Conservation (phyloP, 2,113 vertebrate genomes). For the Gallinago jamesoni region DNA sequence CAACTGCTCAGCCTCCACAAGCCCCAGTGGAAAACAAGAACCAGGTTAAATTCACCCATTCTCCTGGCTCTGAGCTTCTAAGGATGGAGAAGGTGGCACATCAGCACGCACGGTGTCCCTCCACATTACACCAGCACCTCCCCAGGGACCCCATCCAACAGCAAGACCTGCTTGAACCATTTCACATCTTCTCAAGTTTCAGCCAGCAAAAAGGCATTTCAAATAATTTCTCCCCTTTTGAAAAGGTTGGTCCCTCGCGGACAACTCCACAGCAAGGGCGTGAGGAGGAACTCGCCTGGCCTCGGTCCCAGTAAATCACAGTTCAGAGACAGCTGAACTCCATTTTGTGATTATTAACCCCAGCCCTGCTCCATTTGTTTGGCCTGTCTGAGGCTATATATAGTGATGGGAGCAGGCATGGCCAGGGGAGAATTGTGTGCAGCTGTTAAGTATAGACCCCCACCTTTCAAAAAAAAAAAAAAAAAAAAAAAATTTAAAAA, state of each 20-base stretch:
- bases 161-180: background rate
- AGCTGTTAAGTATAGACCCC: background rate
- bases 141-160: background rate
- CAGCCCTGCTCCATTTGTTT: constrained; percentile 22
- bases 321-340: constrained; percentile 47
- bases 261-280: background rate
- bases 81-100: background rate
- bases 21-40: rapidly evolving
- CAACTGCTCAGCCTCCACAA: background rate
- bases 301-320: constrained; percentile 42
- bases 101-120: rapidly evolving
- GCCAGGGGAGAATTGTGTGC: background rate
- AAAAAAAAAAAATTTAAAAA: background rate
- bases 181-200: background rate
- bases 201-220: background rate
- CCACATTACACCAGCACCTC: background rate
- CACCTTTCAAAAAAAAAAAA: background rate
- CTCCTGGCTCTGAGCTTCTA: rapidly evolving
- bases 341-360: constrained; percentile 58
- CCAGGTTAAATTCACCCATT: rapidly evolving
- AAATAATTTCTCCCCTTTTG: background rate
- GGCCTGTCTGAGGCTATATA: constrained; percentile 53
- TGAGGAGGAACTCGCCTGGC: constrained; percentile 46
- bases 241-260: background rate
- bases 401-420: constrained; percentile 1